These are phyloP conservation scores for Standfussiana lucernea DNA, from an alignment of 2,888 invertebrate genomes.

Conservation along the genomic window DNA sequence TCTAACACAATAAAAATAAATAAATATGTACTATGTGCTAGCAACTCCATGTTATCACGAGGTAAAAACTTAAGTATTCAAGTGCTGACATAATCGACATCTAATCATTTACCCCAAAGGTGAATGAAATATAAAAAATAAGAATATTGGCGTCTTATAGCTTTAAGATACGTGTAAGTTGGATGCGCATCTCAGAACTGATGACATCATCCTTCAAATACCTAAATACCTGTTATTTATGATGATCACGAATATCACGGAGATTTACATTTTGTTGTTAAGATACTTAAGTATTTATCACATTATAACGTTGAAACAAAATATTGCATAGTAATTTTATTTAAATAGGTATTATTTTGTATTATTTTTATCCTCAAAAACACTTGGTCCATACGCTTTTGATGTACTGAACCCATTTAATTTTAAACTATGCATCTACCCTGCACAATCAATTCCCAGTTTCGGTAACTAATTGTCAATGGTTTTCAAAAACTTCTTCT, in stretches of 20 bases:
- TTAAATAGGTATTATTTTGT: not conserved
- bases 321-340: not conserved
- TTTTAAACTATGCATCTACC: conserved; percentile 1
- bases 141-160: not conserved
- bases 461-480: not conserved
- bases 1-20: not conserved
- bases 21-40: too few species aligned
- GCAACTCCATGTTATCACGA: not conserved
- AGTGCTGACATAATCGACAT: not conserved
- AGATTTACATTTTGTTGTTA: not conserved
- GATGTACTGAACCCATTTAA: not conserved
- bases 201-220: conserved; percentile 8
- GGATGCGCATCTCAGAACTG: not conserved
- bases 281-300: not conserved
- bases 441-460: not conserved
- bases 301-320: not conserved
- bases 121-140: not conserved
- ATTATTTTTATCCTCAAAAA: not conserved
- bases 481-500: not conserved
- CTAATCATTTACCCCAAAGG: not conserved
- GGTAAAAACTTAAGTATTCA: not conserved
- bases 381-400: not conserved
- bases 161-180: not conserved
- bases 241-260: not conserved
- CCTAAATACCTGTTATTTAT: not conserved